These are phyloP conservation scores for Pristionchus entomophagus DNA, from an alignment of 2,888 invertebrate genomes.

Conservation along the genomic window DNA sequence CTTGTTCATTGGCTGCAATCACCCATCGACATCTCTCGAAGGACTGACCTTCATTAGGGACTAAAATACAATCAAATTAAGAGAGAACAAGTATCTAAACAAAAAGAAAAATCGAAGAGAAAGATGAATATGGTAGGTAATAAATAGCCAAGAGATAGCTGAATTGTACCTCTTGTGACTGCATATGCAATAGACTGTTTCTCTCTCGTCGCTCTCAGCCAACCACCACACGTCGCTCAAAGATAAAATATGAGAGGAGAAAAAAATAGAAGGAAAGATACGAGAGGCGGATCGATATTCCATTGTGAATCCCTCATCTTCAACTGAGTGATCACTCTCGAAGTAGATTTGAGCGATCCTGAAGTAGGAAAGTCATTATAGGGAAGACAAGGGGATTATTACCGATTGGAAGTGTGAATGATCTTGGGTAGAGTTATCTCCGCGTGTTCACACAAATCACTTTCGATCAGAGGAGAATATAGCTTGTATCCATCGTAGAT, in stretches of 20 bases:
- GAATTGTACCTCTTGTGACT: constrained; percentile 48
- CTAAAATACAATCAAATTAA: no score
- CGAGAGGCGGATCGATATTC: constrained; percentile 47
- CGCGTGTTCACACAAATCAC: constrained; percentile 55
- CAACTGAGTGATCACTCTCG: constrained; percentile 63
- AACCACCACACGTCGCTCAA: constrained; percentile 66
- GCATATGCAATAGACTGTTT: constrained; percentile 48
- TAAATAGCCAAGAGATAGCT: no score
- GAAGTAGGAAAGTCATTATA: not conserved
- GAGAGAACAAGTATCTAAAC: no score
- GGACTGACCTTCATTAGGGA: constrained; percentile 29
- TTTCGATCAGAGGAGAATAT: constrained; percentile 64
- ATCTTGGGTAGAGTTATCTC: not conserved
- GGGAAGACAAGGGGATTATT: not conserved
- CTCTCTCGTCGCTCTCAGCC: constrained; percentile 53
- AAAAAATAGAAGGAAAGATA: not conserved
- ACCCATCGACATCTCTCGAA: constrained; percentile 66
- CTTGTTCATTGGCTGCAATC: constrained; percentile 58
- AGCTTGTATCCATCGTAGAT: constrained; percentile 71
- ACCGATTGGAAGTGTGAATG: constrained; percentile 56
- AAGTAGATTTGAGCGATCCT: constrained; percentile 66
- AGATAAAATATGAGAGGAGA: not conserved
- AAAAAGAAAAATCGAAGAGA: no score
- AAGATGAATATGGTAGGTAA: no score
- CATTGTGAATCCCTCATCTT: constrained; percentile 66